These are phyloP conservation scores for Enteromius trimaculatus DNA, from an alignment of 2,797 vertebrate genomes.

Conservation along the genomic window DNA sequence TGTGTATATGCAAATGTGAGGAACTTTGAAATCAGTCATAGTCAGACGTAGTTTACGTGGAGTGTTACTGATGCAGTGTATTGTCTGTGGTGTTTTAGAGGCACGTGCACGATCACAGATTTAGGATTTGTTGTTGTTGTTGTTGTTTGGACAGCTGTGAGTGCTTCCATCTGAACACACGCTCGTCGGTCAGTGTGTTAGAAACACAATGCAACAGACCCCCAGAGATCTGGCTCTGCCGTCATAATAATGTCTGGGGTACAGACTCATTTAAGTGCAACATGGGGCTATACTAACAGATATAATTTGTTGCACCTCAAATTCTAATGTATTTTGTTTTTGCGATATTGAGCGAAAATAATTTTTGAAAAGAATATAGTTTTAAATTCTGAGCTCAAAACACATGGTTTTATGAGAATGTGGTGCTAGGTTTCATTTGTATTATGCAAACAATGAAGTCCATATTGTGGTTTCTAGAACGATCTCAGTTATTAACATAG, in stretches of 20 bases:
- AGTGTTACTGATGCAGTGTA: background rate
- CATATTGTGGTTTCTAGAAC: background rate
- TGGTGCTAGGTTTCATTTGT: no score
- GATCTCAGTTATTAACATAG: background rate
- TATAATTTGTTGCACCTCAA: background rate
- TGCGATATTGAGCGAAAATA: background rate
- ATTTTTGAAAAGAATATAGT: background rate
- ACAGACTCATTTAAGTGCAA: background rate
- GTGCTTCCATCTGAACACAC: slow-evolving; percentile 29
- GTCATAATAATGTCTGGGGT: background rate
- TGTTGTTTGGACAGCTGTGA: background rate
- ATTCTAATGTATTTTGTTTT: background rate
- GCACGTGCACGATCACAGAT: background rate
- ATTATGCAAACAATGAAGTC: background rate
- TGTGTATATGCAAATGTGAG: background rate
- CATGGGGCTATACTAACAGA: background rate
- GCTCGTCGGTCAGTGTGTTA: slow-evolving; percentile 34
- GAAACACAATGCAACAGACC: slow-evolving; percentile 47
- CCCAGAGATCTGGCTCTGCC: slow-evolving; percentile 34
- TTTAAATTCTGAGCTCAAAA: no score
- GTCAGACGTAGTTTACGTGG: background rate
- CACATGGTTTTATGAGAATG: no score
- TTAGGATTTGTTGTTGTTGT: no score
- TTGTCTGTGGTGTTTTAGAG: background rate
- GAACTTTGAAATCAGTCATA: no score